Evolutionary conservation across 2,888 invertebrate genomes (phyloP), one percentile per base, ranked within the genome.

Genomic region (Geophilus truncorum): DNA sequence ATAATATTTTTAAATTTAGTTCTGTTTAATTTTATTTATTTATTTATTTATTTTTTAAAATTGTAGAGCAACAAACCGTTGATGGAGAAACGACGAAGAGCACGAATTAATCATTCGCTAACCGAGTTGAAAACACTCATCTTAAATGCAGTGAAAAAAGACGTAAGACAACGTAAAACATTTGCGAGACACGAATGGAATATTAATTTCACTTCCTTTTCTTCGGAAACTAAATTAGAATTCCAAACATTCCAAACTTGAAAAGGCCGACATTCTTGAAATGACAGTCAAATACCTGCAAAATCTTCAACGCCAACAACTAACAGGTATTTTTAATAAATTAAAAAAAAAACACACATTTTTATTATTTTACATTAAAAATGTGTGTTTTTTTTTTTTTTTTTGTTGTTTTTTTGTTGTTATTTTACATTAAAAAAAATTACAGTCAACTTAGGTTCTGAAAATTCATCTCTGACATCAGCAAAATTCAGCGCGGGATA

Each of bases 261-360:
- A 98, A 87, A 98, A 98, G 87, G 97, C 97, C 3, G 97, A 97
- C 87, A 97, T 97, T 84, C 89, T 97, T 83, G 97, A 98, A 88
- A 95, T 97, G 95, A 96, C 97, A 0, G 97, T 97, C 78, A 94
- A 95, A 86, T 96, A 97, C 87, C 89, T 98, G 82, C 94, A 96
- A 87, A 91, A 92, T 0, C 75, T 88, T 0, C 85, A 86, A 82
- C 80, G 84, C 36, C 85, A 85, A 78, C 85, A 85, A 23, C 36
- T 81, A 78, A 62, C 80, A 25, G 28, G 70, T 70, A 62, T n/a
- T n/a, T 40, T 40, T 7, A 40, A n/a, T 40, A 0, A n/a, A 12
- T 40, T 40, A 40, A 3, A 40, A 40, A 0, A 2, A n/a, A 12
- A 40, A 40, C 36, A 12, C 12, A 40, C n/a, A n/a, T n/a, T n/a